Evolutionary conservation across 2,113 vertebrate species (phyloP).

Genomic region (Galbula dea): DNA sequence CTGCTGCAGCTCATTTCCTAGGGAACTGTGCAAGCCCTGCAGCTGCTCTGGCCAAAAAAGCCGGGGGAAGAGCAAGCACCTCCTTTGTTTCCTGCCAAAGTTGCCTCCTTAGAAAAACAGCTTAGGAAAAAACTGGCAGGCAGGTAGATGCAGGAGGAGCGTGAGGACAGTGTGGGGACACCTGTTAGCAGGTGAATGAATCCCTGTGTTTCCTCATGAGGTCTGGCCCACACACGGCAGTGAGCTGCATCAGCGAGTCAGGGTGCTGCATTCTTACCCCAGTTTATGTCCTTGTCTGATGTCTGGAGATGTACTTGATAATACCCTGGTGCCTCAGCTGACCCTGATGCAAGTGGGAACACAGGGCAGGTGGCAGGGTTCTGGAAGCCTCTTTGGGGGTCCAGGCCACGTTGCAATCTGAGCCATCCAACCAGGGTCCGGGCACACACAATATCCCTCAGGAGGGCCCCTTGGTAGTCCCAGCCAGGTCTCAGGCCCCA

Average conservation of each 20-base stretch:
- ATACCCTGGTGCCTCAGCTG: background rate
- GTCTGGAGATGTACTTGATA: background rate
- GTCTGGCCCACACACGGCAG: background rate
- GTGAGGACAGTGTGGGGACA: background rate
- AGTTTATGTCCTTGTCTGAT: background rate
- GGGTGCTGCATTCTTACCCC: background rate
- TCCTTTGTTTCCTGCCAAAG: background rate
- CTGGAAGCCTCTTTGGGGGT: background rate
- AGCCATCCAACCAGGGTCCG: background rate
- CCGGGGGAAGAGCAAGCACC: accelerated
- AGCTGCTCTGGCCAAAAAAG: background rate
- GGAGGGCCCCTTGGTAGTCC: accelerated
- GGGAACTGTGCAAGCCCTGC: background rate
- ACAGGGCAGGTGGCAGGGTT: background rate
- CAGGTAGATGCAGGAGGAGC: background rate
- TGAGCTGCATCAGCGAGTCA: background rate
- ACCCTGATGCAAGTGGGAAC: background rate
- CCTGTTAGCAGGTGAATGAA: background rate
- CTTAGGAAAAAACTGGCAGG: background rate
- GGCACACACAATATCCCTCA: background rate
- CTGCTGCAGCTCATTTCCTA: background rate
- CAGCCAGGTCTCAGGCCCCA: background rate
- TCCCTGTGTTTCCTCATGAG: background rate
- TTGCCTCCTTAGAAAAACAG: background rate
- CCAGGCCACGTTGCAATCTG: background rate